Evolutionary conservation across 2,888 invertebrate genomes (phyloP), one percentile per base, ranked within the genome.

Genomic region (Polyploca ridens): DNA sequence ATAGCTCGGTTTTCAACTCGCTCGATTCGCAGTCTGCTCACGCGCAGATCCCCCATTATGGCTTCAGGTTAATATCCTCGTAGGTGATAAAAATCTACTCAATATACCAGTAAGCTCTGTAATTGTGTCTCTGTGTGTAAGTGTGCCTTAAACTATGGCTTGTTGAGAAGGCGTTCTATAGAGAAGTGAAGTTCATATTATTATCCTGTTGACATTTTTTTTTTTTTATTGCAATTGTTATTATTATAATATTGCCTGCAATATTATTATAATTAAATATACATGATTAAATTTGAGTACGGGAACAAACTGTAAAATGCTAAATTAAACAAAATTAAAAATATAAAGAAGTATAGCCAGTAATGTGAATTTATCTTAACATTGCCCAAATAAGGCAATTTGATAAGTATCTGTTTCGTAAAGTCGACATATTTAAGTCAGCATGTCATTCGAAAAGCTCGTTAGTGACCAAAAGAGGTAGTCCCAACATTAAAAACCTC

Each of bases 381-480:
- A 16, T 54, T 54, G 19, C 19, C 8, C 10, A 54, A 54, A 54
- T 19, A 54, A 54, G 54, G 54, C 7, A 54, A 54, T 54, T 19
- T 54, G 54, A 54, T 54, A 54, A 41, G 16, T 19, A 54, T 54
- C 54, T 54, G 19, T 54, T 54, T 54, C 49, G 49, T 14, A 49
- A 49, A 49, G n/a, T 16, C 16, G 49, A 16, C n/a, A 16, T 49
- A 19, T 54, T 54, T 14, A 54, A 54, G 19, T 54, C 54, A 54
- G 7, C 54, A 10, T 14, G 54, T 54, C 54, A 54, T 54, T 19
- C 54, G 19, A 54, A 54, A 54, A 19, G 54, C 54, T 54, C 54
- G 19, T 54, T 54, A 54, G 54, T 19, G 19, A 8, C 16, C 16
- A 16, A 49, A 49, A 16, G 49, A 49, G 49, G 49, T 46, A 13